Base-by-base conservation (phyloP, 1,140 invertebrate genomes). In the Lethocerus indicus region DNA sequence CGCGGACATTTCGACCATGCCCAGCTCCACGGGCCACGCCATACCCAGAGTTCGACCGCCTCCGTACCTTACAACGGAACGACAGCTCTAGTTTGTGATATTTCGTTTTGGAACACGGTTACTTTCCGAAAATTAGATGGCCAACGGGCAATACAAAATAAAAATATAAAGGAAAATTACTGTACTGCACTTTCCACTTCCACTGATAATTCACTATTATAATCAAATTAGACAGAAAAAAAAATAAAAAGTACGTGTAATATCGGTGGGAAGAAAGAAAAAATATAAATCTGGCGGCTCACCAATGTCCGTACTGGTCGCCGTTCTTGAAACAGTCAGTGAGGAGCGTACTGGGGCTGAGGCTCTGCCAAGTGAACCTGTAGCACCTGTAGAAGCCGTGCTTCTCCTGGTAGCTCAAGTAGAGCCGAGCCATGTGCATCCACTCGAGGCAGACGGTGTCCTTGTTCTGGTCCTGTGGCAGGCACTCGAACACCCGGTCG, bases 11-110 rank as follows among this genome's bases (percentile, higher is more conserved):
- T 80, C 74, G 9, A 88, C 74, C 20, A 70, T 67, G 0, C 77
- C 79, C 23, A 73, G 71, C 57, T 86, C 79, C 0, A 90, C 63
- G 0, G 85, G 87, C 79, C 87, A 90, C 0, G 79, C 75, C 57
- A 82, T 74, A 46, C 78, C 78, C 20, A 73, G 65, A 2, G 81
- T 79, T 50, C 87, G 79, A 0, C 86, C 87, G 1, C 82, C 85
- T 0, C 86, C 86, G 55, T 83, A 87, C 84, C 83, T 87, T 51
- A 32, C 42, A 37, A 14, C 49, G 43, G n/a, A 29, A 14, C 3
- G 32, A 29, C 5, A 18, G 9, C 35, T 32, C 3, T 32, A 47
- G 35, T 44, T 7, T 24, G 14, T n/a, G n/a, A n/a, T n/a, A n/a
- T n/a, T n/a, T n/a, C n/a, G n/a, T n/a, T n/a, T n/a, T n/a, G n/a